Conservation (phyloP, 2,797 vertebrate genomes). For the Myotis pilosus region DNA sequence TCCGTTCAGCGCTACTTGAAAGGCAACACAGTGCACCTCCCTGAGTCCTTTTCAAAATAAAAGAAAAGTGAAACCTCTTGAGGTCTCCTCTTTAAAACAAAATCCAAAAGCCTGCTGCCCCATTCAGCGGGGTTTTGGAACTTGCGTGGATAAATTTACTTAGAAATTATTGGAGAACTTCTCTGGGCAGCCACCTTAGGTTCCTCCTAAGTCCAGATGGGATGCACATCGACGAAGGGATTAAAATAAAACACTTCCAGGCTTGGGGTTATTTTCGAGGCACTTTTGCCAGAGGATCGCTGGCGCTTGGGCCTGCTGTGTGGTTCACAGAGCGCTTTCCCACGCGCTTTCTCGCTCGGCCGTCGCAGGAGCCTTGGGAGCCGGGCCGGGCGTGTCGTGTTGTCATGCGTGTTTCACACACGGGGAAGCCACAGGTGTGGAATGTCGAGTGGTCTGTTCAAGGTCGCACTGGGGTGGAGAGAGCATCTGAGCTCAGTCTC, state of each 20-base stretch:
- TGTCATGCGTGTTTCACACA: not conserved
- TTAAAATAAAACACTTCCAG: not conserved
- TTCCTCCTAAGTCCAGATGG: not conserved
- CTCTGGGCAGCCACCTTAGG: not conserved
- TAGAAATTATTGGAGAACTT: not conserved
- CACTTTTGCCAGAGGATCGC: not conserved
- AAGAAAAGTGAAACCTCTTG: not conserved
- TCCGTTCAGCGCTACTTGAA: not conserved
- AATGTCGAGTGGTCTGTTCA: not conserved
- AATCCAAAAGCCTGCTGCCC: not conserved
- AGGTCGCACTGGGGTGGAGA: not conserved
- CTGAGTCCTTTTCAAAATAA: not conserved
- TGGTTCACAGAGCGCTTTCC: conserved; percentile 32
- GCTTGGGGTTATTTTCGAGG: not conserved
- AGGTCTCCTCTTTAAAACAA: not conserved
- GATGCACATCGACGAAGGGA: not conserved
- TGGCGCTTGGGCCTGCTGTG: not conserved
- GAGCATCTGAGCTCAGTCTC: not conserved
- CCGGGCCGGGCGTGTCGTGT: not conserved
- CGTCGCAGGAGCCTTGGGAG: not conserved
- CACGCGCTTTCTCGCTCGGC: not conserved
- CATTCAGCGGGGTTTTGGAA: not conserved
- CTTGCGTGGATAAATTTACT: not conserved
- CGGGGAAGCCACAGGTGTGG: conserved; percentile 25
- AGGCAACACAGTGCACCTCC: not conserved